Base-by-base conservation (phyloP, 2,113 vertebrate genomes). In the Rana temporaria region DNA sequence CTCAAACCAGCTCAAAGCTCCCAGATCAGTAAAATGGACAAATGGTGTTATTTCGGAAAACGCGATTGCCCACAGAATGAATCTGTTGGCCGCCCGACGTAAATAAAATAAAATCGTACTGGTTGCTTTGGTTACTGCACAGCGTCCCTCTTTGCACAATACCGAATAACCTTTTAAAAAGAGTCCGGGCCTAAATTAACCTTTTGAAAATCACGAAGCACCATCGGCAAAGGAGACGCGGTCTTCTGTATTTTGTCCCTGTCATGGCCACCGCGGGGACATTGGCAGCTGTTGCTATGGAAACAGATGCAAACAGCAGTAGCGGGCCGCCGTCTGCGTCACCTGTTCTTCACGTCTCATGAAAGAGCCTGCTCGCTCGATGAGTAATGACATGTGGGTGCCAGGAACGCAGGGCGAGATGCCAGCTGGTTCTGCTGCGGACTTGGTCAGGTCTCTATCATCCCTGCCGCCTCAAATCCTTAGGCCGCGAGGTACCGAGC, bases 331-430 rank as follows among this genome's bases (percentile, higher is more conserved):
- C 3, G 68, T 59, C 34, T 62, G 30, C 38, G 63, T 82, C 80
- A 82, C 80, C 70, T 74, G 80, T 81, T 81, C 79, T 22, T 78
- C 59, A n/a, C 62, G 68, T 72, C 79, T 73, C 11, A 22, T 74
- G 79, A 75, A 82, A 56, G 62, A 55, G 71, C 32, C 80, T 52
- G 64, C 38, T n/a, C 19, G 52, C 80, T 67, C 22, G 20, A 82
- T 75, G 70, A 75, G 48, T 66, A 57, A 82, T 82, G 22, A 56
- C 63, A 30, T 75, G 62, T 26, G 15, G 60, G 80, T 67, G 67
- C 30, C 80, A 48, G 67, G 70, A 66, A 67, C 64, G n/a, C 18
- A 0, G 60, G 60, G 71, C 20, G 22, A 32, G 18, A 18, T 48
- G 79, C 79, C 79, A 82, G 74, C 38, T 52, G 57, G 55, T 55